Base-by-base conservation (phyloP, 2,888 invertebrate genomes). In the Drosophila colorata region DNA sequence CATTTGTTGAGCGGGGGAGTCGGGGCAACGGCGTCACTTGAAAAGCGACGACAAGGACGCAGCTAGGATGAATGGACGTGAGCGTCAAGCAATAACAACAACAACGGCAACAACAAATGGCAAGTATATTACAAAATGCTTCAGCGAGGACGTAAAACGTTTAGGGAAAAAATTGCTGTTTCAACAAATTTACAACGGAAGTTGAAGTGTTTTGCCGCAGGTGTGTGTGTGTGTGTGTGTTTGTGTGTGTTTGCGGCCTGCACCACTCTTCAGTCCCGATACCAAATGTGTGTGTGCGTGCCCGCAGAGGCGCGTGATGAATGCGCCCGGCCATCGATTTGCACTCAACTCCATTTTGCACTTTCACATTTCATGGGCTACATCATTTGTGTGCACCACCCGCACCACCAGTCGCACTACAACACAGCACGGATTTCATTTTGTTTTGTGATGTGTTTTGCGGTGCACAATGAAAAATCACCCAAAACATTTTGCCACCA, bases 121-220 rank as follows among this genome's bases (percentile, higher is more conserved):
- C 82, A 80, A 84, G 83, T 80, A 74, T 84, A 84, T 84, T 84
- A 83, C 83, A 83, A 84, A 83, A 80, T 78, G 74, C 69, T 82
- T 68, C 59, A 70, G 64, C 64, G 56, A 65, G 65, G 40, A 72
- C 57, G 74, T 77, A 70, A 78, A 82, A 68, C 78, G 66, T 82
- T 78, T 69, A 72, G 73, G 44, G 65, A 74, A 55, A 73, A 78
- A 87, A 87, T 86, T 72, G 78, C 84, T 87, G 87, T 82, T 87
- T 87, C 86, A 83, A 85, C 86, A 88, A 87, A 87, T 88, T 87
- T 86, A 79, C 88, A 85, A 80, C 88, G 86, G 85, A 87, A 80
- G 85, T 78, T 76, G 69, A 82, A 82, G 80, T 85, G 85, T 78
- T 76, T 78, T 60, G 57, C 57, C 48, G 69, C 65, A 68, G 52